Evolutionary conservation across 2,888 invertebrate genomes (phyloP).

Genomic region (Acanthosepion esculentum): DNA sequence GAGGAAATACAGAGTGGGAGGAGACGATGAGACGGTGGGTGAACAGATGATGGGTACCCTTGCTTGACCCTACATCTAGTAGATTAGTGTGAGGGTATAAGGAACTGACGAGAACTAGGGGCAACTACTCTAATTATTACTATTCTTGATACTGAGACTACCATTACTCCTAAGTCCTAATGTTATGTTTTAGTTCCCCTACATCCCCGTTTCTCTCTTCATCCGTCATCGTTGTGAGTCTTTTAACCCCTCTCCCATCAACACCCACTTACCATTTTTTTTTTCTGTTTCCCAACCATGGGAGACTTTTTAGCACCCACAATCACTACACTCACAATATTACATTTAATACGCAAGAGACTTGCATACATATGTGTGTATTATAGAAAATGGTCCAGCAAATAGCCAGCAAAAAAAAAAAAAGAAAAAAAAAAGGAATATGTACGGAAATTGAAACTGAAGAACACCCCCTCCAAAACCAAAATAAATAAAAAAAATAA

Average conservation of each 20-base stretch:
- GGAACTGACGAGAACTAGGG: not conserved
- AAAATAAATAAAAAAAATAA: not conserved
- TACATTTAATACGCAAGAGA: not conserved
- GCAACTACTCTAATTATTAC: not conserved
- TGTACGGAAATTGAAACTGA: not conserved
- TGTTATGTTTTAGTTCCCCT: not conserved
- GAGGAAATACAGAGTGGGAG: conserved; percentile 79
- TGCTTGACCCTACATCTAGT: not conserved
- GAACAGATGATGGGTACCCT: conserved; percentile 78
- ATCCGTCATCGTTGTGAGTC: conserved; percentile 18
- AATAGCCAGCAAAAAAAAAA: too few relatives aligned
- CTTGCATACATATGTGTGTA: not conserved
- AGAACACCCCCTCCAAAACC: too few relatives aligned
- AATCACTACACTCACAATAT: not conserved
- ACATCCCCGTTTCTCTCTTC: not conserved
- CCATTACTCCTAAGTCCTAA: not conserved
- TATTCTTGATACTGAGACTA: not conserved
- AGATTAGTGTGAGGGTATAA: not conserved
- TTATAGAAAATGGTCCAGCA: conserved; percentile 14
- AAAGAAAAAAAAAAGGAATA: not conserved
- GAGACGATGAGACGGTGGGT: conserved; percentile 82
- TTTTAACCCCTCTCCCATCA: not conserved
- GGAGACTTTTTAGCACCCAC: not conserved
- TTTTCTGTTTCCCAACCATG: not conserved
- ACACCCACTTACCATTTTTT: too few relatives aligned